Evolutionary conservation across 2,888 invertebrate genomes (phyloP).

Genomic region (Unio pictorum): DNA sequence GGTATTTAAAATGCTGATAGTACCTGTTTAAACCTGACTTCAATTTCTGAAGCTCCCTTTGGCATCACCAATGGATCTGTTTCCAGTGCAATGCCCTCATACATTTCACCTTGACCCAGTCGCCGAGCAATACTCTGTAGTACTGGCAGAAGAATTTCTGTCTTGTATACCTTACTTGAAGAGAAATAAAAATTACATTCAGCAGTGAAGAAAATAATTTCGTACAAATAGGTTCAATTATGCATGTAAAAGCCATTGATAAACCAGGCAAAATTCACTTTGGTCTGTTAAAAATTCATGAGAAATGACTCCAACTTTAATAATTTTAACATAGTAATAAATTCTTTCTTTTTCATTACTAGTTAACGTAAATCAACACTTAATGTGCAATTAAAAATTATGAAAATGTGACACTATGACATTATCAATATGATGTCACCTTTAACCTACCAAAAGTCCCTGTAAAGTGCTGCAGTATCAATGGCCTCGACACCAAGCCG

Average conservation of each 20-base stretch:
- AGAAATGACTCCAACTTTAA: too few species aligned
- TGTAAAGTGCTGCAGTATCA: constrained; percentile 54
- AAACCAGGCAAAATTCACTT: neutral
- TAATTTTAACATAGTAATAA: too few species aligned
- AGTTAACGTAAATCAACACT: too few species aligned
- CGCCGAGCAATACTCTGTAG: constrained; percentile 67
- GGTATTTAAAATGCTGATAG: neutral
- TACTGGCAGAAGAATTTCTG: constrained; percentile 66
- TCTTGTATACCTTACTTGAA: constrained; percentile 66
- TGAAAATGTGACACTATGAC: too few species aligned
- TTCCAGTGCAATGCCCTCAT: constrained; percentile 66
- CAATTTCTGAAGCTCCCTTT: constrained; percentile 67
- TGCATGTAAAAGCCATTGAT: neutral
- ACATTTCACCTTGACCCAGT: constrained; percentile 66
- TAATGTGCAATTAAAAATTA: too few species aligned
- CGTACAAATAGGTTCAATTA: neutral
- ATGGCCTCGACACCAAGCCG: constrained; percentile 63
- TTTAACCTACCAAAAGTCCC: constrained; percentile 58
- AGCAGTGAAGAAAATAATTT: neutral
- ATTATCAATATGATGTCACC: too few species aligned
- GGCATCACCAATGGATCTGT: constrained; percentile 66
- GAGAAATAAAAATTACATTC: neutral
- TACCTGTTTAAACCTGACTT: constrained; percentile 68
- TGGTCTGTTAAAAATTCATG: too few species aligned
- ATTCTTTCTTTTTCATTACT: too few species aligned